Base-by-base conservation (phyloP, 92 coral and sea anemone genomes). In the Epizoanthus stellaris region DNA sequence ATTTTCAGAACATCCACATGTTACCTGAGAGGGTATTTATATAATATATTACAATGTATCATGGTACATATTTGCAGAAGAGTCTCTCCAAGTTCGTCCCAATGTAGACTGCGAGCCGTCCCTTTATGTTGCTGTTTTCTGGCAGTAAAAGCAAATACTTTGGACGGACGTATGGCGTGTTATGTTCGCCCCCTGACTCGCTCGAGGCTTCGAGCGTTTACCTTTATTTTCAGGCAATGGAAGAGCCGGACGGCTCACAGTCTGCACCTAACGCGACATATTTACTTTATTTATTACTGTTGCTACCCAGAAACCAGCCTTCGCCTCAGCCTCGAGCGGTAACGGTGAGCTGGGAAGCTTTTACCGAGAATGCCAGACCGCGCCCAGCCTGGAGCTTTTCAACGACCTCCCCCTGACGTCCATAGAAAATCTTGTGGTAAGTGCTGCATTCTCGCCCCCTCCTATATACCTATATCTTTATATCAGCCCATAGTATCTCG, bases 321-420 rank as follows among this genome's bases (percentile, higher is more conserved):
- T 95, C 73, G 98, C 98, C 3, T 90, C 95, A 0, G 91, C 92
- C 10, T 86, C 98, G 5, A 86, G 91, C 40, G 87, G 87, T 20
- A 80, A 87, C 19, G 97, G 97, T 11, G 98, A 95, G 70, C 98
- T 95, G 6, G 95, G 98, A 1, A 95, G 95, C 82, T 95, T 95
- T 69, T 95, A 91, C 60, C 98, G 98, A 34, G 98, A 95, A 39
- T 95, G 98, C 67, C 98, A 95, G 85, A 82, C 91, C 12, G 98
- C 98, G 56, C 98, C 98, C 21, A 94, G 94, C 30, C 75, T 95
- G 60, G 87, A 89, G 56, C 62, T 95, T 40, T 95, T 95, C 76
- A 91, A 87, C 56, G 90, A 90, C 19, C 66, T 59, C 1, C 85
- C 90, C 14, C 85, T 79, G 4, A 89, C 86, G 9, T 81, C 95